Base-by-base conservation (phyloP, 2,888 invertebrate species). In the Pemphredon lugubris region DNA sequence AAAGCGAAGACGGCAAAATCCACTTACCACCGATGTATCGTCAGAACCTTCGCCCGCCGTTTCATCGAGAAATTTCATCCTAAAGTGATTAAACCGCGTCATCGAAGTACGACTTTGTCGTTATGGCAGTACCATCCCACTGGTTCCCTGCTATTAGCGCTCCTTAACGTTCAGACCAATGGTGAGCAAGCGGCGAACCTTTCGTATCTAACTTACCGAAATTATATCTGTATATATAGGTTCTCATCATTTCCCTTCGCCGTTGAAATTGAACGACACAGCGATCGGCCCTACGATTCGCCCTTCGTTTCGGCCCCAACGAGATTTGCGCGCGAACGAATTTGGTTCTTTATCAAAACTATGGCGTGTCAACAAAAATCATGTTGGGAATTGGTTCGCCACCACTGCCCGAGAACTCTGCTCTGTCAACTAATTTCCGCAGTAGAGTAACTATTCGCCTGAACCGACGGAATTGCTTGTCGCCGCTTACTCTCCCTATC, bases 41-140 rank as follows among this genome's bases (percentile, higher is more conserved):
- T 39, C 23, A 34, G 61, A 54, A 58, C 58, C 64, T 54, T 45
- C 61, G 51, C 61, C 23, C 64, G 32, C 55, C 23, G 61, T 32
- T 48, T 67, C 73, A 60, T 60, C 66, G 61, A 66, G 70, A 76
- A 75, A 78, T 77, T 78, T 67, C 73, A 51, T 61, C 70, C 59
- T 76, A 75, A 78, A 69, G 67, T 58, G 71, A 81, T 83, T 76
- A 76, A 74, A 63, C 59, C 60, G 45, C 60, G 68, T 57, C 73
- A 75, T 72, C 67, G 63, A 63, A 58, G 74, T 50, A 64, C 30
- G 70, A 76, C 72, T 79, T 69, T 64, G 66, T 58, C 64, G 57
- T 54, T 51, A 45, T 20, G 60, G 13, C 58, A 47, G 21, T 55
- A 14, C 39, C 55, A 39, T 34, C 54, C 54, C 18, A 40, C 16